Evolutionary conservation across 2,888 invertebrate species (phyloP).

Genomic region (Beris chalybata): DNA sequence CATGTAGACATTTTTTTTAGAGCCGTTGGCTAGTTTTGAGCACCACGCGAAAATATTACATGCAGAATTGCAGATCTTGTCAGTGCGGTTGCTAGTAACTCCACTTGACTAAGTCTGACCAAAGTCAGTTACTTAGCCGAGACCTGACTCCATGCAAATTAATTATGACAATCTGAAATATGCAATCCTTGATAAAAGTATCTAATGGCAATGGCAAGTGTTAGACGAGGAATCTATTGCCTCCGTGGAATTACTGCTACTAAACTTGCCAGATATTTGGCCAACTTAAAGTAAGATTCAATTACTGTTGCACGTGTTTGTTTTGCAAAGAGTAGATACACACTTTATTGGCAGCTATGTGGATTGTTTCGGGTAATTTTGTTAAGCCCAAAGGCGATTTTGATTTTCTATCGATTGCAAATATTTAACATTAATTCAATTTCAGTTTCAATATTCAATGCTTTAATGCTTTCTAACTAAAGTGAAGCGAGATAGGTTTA

Average conservation of each 20-base stretch:
- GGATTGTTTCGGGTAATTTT: too few relatives aligned
- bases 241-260: not conserved
- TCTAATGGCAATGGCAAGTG: conserved; percentile 34
- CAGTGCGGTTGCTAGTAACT: conserved; percentile 16
- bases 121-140: conserved; percentile 20
- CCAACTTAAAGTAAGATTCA: too few relatives aligned
- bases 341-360: too few relatives aligned
- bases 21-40: conserved; percentile 20
- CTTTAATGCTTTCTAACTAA: too few relatives aligned
- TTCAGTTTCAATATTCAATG: too few relatives aligned
- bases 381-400: too few relatives aligned
- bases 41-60: conserved; percentile 17
- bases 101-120: conserved; percentile 2
- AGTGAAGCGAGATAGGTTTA: too few relatives aligned
- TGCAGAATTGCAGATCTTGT: conserved; percentile 23
- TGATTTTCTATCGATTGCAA: too few relatives aligned
- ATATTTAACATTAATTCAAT: too few relatives aligned
- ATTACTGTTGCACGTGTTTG: too few relatives aligned
- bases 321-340: too few relatives aligned
- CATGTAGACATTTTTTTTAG: conserved; percentile 8
- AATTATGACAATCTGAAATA: conserved; percentile 29
- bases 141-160: conserved; percentile 30
- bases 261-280: too few relatives aligned
- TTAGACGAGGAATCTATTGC: conserved; percentile 21
- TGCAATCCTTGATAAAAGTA: conserved; percentile 23